Conservation (phyloP, 2,797 vertebrate genomes). For the Nyctalus aviator region DNA sequence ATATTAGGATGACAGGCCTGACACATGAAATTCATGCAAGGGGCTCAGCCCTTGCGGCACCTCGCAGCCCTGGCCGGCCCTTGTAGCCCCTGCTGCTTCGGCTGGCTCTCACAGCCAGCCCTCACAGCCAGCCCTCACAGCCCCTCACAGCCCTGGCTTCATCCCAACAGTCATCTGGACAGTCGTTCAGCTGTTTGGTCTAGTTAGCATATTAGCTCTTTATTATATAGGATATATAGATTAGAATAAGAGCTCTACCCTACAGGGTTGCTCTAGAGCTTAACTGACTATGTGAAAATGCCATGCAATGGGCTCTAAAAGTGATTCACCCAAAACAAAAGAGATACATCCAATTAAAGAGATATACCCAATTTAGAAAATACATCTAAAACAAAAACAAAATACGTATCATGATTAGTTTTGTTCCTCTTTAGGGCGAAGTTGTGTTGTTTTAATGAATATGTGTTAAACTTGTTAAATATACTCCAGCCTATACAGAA, state of each 20-base stretch:
- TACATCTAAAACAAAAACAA: neutral
- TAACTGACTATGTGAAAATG: neutral
- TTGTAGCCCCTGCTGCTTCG: too few relatives aligned
- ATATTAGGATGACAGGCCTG: too few relatives aligned
- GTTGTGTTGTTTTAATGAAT: neutral
- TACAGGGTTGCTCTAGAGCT: neutral
- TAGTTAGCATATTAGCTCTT: too few relatives aligned
- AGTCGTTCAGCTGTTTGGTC: too few relatives aligned
- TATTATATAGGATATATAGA: too few relatives aligned
- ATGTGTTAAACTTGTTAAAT: slow-evolving; percentile 30
- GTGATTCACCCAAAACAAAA: neutral
- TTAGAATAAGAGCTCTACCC: neutral
- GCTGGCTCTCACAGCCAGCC: too few relatives aligned
- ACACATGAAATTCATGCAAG: too few relatives aligned
- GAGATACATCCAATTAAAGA: neutral
- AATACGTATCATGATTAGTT: neutral
- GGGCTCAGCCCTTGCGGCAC: too few relatives aligned
- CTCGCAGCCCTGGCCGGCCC: too few relatives aligned
- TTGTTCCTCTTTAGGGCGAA: neutral
- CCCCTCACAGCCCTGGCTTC: too few relatives aligned
- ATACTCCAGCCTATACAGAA: neutral
- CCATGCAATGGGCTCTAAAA: neutral
- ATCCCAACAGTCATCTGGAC: too few relatives aligned
- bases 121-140: too few relatives aligned
- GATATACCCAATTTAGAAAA: neutral